Percentiles rank a stretch among this genome's conserved stretches.
Evolutionary conservation across 2,888 invertebrate genomes (phyloP).

Genomic region (Corythucha ciliata): DNA sequence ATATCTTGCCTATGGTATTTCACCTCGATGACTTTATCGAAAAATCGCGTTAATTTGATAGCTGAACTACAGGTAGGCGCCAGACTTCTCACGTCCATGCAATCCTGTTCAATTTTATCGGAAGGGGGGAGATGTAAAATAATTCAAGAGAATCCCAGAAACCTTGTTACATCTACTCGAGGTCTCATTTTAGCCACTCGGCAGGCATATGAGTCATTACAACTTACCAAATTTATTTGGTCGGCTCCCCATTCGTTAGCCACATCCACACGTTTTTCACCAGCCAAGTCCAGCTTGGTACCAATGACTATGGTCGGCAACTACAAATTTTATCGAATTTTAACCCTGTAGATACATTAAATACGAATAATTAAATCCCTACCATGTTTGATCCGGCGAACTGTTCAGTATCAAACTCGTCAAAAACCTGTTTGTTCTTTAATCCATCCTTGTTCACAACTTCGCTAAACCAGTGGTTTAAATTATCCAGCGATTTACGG

Average conservation of each 20-base stretch:
- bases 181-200: too few species aligned
- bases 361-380: conserved; percentile 26
- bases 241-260: conserved; percentile 90
- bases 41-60: conserved; percentile 86
- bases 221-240: conserved; percentile 70
- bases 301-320: conserved; percentile 92
- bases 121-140: too few species aligned
- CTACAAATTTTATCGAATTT: conserved; percentile 44
- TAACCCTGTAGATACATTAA: conserved; percentile 11
- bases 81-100: conserved; percentile 59
- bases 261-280: conserved; percentile 58
- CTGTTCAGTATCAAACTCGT: conserved; percentile 75
- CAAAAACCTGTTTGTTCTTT: conserved; percentile 44
- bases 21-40: conserved; percentile 70
- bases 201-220: too few species aligned
- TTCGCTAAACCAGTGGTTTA: conserved; percentile 88
- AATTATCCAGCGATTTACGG: conserved; percentile 86
- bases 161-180: background rate
- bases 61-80: conserved; percentile 93
- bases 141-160: background rate
- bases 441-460: conserved; percentile 65
- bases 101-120: too few species aligned
- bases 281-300: conserved; percentile 80
- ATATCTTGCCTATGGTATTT: conserved; percentile 40
- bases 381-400: conserved; percentile 66